Base-by-base conservation (phyloP, 2,797 vertebrate genomes). In the Channallabes apus region DNA sequence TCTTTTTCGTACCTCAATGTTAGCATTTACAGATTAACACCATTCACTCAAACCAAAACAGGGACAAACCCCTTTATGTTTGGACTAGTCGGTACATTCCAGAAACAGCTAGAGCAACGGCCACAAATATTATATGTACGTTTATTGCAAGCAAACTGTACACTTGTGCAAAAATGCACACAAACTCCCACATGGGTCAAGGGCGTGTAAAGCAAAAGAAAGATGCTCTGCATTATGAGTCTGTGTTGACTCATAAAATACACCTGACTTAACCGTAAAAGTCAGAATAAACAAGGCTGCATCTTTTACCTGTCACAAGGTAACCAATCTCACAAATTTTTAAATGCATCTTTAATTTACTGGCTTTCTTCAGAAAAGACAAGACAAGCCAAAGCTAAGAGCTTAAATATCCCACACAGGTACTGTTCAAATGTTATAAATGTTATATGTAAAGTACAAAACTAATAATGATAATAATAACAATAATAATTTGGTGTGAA, bases 1-100 rank as follows among this genome's bases (percentile, higher is more conserved):
- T 94, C 83, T 82, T 11, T 86, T 72, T 69, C 51, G 54, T 62
- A 75, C 51, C 67, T 35, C 51, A 56, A 41, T 15, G 69, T 83
- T 24, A 71, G 20, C 71, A 32, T 20, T n/a, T 77, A 29, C 7
- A 65, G 38, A 59, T n/a, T 12, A 32, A 38, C 79, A 41, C 24
- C 82, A 81, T 58, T 82, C 61, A 81, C 29, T 71, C 27, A 88
- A 86, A 89, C 86, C 84, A 87, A 58, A n/a, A 67, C 35, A 68
- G 89, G 85, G 83, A 88, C 79, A 91, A 87, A 75, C 89, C 87
- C 76, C 85, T 54, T 54, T 59, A 29, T 41, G 17, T 81, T n/a
- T 86, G 89, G 90, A 88, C 88, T 79, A 83, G 58, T 71, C 20
- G 90, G 90, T 92, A 84, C 75, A 91, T 92, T 92, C 91, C 90